Percentiles rank a stretch among this genome's conserved stretches.
Conservation (phyloP, 2,797 vertebrate species). For the Dromococcyx pavoninus region DNA sequence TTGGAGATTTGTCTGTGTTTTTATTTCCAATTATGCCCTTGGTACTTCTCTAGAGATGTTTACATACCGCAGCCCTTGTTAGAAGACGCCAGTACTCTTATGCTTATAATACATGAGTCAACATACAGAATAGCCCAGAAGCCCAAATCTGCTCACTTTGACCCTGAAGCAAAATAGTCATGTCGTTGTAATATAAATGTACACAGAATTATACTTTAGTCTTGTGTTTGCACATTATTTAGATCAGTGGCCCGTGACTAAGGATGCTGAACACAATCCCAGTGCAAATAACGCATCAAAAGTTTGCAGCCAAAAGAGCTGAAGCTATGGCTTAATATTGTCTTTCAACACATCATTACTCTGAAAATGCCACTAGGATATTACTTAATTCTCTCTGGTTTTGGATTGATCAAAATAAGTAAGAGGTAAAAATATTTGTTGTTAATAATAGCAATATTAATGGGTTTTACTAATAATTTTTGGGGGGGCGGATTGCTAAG, state of each 20-base stretch:
- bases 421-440: background rate
- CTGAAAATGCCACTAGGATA: background rate
- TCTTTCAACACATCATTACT: background rate
- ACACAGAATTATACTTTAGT: background rate
- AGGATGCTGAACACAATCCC: background rate
- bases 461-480: background rate
- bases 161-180: background rate
- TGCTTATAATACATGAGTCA: background rate
- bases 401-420: background rate
- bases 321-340: background rate
- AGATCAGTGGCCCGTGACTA: background rate
- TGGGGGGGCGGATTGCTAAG: background rate
- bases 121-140: background rate
- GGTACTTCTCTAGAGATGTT: background rate
- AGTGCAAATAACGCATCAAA: background rate
- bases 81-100: background rate
- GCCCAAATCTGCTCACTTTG: background rate
- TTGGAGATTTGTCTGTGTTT: background rate
- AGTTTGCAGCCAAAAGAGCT: background rate
- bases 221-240: background rate
- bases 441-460: background rate
- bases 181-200: rapidly evolving
- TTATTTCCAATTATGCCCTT: background rate
- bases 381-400: background rate
- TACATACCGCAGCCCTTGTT: background rate